Base-by-base conservation (phyloP, 2,113 vertebrate genomes). In the Beaufortia kweichowensis region DNA sequence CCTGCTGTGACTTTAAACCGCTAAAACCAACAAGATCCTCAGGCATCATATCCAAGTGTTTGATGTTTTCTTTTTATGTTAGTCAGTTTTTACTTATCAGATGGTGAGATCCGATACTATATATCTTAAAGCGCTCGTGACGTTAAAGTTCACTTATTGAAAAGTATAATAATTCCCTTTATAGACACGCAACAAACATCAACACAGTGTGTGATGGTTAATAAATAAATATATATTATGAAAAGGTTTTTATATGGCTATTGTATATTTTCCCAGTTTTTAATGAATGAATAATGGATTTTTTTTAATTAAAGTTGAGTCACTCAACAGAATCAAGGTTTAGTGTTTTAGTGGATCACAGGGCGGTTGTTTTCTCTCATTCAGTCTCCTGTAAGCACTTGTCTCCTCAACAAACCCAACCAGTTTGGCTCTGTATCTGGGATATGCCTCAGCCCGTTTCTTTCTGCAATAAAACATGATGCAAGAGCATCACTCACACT, bases 401-500 rank as follows among this genome's bases (percentile, higher is more conserved):
- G 69, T n/a, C 57, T 61, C 3, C 6, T 46, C 35, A 74, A 74
- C 71, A 61, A 74, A 74, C 10, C 57, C 57, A 48, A 74, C 71
- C 35, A 60, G 71, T 74, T 61, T 74, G 1, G 17, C 4, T 0
- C 17, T 48, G 57, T 33, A 14, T 56, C 23, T 23, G 8, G 55
- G 33, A n/a, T 19, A 41, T 43, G 23, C 15, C 23, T 41, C 53
- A 28, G 35, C 10, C 39, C 5, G 0, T 29, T 46, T 31, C 9
- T 43, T 21, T 7, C 14, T 11, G 48, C 71, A 74, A 46, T 41
- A 59, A 57, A 41, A 55, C 24, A 39, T 59, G 4, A 72, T 48
- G 70, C 26, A 59, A 60, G 55, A 60, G 24, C 53, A 15, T 57
- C 53, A 19, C 39, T n/a, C 12, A 19, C 19, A 9, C 19, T 21